Conservation (phyloP, 1,140 invertebrate species). For the Rhyzopertha dominica region DNA sequence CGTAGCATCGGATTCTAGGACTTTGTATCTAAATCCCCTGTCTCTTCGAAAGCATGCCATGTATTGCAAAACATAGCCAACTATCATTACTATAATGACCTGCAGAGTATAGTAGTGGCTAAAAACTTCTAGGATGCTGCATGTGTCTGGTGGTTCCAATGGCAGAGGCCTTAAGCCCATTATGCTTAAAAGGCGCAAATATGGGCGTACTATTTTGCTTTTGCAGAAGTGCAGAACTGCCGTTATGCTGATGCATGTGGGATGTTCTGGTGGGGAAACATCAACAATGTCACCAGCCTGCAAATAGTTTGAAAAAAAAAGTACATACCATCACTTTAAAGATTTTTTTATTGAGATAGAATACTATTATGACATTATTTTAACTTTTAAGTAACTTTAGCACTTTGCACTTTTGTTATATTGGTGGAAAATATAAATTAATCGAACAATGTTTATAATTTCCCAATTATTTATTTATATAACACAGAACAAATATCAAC, state of each 20-base stretch:
- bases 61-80: conserved; percentile 71
- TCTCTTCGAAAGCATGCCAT: conserved; percentile 72
- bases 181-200: conserved; percentile 63
- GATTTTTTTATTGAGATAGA: too few relatives aligned
- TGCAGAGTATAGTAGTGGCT: conserved; percentile 63
- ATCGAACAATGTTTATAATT: neutral
- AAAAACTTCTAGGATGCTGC: conserved; percentile 53
- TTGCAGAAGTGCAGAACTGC: conserved; percentile 73
- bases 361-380: too few relatives aligned
- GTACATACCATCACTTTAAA: too few relatives aligned
- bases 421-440: conserved; percentile 30
- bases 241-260: conserved; percentile 58
- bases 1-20: conserved; percentile 16
- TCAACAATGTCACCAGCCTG: conserved; percentile 63
- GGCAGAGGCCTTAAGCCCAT: conserved; percentile 67
- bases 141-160: conserved; percentile 55
- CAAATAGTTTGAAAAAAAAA: too few relatives aligned
- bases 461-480: conserved; percentile 3
- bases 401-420: too few relatives aligned
- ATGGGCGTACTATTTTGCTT: conserved; percentile 70
- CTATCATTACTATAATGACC: conserved; percentile 58
- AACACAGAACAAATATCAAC: neutral
- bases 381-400: too few relatives aligned
- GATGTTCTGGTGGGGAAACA: conserved; percentile 58
- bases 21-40: conserved; percentile 64